Evolutionary conservation across 2,888 invertebrate genomes (phyloP).

Genomic region (Agrotis exclamationis): DNA sequence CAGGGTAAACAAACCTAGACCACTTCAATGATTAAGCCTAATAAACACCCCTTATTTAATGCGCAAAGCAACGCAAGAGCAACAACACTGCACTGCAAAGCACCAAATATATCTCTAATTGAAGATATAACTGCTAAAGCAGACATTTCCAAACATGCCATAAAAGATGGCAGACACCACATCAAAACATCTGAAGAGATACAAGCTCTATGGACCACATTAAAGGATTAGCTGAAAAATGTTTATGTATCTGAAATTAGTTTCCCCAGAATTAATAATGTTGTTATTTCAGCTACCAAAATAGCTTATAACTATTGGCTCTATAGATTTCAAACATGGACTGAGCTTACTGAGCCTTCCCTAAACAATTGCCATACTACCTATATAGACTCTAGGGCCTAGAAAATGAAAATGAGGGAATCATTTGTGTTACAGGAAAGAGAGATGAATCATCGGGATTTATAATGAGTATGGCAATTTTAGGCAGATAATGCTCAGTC

Average conservation of each 20-base stretch:
- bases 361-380: no score
- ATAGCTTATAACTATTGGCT: not conserved
- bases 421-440: no score
- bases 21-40: constrained; percentile 25
- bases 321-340: not conserved
- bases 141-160: constrained; percentile 1
- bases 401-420: no score
- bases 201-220: constrained; percentile 23
- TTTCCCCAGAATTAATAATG: not conserved
- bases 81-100: not conserved
- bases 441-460: no score
- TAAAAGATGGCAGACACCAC: constrained; percentile 36
- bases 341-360: not conserved
- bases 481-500: no score
- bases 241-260: constrained; percentile 2
- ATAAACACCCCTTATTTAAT: constrained; percentile 7
- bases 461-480: no score
- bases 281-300: constrained; percentile 2
- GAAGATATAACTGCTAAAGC: constrained; percentile 6
- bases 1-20: constrained; percentile 19
- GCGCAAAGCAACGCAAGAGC: not conserved
- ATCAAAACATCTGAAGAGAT: constrained; percentile 24
- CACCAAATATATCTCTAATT: constrained; percentile 14
- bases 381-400: no score
- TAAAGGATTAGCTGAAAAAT: constrained; percentile 6